Evolutionary conservation across 2,113 vertebrate species (phyloP), one percentile per base, ranked within the genome.

Genomic region (Zeus faber): DNA sequence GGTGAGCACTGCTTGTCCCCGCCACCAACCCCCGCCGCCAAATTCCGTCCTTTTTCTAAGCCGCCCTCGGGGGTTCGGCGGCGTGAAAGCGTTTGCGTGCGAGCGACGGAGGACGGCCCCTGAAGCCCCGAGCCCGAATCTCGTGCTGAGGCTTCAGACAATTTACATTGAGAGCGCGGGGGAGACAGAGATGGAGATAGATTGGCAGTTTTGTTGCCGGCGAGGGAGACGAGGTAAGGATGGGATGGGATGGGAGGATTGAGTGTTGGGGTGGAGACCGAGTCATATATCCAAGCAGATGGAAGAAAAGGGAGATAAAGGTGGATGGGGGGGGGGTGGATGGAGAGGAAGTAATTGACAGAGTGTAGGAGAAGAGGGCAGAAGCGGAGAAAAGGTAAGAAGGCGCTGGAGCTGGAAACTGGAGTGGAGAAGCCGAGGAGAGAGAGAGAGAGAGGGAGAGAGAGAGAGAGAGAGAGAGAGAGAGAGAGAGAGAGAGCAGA

Each of bases 1-100:
- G 81, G 83, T 84, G 80, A 87, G 84, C 78, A 77, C 43, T 53
- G 49, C 56, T 82, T 75, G 76, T 83, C 54, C 49, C 57, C 65
- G 45, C 24, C 31, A 25, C 41, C 51, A 54, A 51, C 49, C 58
- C 29, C 9, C 21, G 61, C 69, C 40, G 76, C 70, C 13, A 3
- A 6, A 46, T 77, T 63, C 75, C 72, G 25, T 74, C 68, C 68
- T 29, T 58, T 69, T 57, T 40, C 75, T n/a, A n/a, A n/a, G n/a
- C n/a, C n/a, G n/a, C n/a, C n/a, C n/a, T n/a, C n/a, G 37, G 44
- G 63, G 68, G 77, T 76, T 65, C 70, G 72, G 57, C 48, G 39
- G 50, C 31, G 65, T 49, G 72, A 76, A 62, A 73, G n/a, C 54
- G 53, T 50, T 53, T 49, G 64, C 29, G 8, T 54, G 70, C 65